These are phyloP conservation scores for Cheilosia vernalis DNA, from an alignment of 2,888 invertebrate genomes.

Conservation along the genomic window DNA sequence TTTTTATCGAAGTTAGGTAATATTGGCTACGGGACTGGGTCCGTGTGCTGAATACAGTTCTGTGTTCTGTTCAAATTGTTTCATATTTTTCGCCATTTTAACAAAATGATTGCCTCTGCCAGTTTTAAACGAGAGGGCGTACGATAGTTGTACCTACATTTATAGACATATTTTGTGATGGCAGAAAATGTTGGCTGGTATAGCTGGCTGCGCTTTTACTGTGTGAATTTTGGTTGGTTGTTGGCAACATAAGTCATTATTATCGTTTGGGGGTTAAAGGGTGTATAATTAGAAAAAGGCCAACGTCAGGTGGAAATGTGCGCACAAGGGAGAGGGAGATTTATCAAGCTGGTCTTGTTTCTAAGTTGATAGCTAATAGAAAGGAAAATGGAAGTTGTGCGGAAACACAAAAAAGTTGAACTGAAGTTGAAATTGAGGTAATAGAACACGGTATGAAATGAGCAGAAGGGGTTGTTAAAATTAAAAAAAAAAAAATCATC, in stretches of 20 bases:
- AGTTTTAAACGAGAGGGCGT: conserved; percentile 11
- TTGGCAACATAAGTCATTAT: conserved; percentile 43
- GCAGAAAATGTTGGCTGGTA: conserved; percentile 7
- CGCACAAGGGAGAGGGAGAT: not conserved
- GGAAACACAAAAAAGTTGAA: not conserved
- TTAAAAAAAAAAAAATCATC: too few relatives aligned
- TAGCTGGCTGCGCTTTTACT: conserved; percentile 16
- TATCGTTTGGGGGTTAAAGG: conserved; percentile 37
- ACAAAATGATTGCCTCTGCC: conserved; percentile 21
- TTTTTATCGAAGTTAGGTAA: conserved; percentile 56
- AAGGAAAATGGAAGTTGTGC: not conserved
- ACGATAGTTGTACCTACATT: too few relatives aligned
- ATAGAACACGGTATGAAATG: not conserved
- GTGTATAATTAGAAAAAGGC: conserved; percentile 12
- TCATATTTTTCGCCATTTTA: conserved; percentile 42
- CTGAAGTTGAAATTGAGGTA: not conserved
- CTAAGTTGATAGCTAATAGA: not conserved
- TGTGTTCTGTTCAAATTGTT: conserved; percentile 43
- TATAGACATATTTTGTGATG: conserved; percentile 9
- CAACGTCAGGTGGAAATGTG: not conserved
- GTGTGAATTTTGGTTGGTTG: not conserved
- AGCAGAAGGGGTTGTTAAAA: not conserved
- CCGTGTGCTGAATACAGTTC: conserved; percentile 28
- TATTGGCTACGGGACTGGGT: conserved; percentile 52
- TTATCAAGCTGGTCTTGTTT: conserved; percentile 4